A percentile compares a stretch with the other conserved stretches of the same genome.
Evolutionary conservation across 2,797 vertebrate genomes (phyloP).

Genomic region (Sphaeramia orbicularis): DNA sequence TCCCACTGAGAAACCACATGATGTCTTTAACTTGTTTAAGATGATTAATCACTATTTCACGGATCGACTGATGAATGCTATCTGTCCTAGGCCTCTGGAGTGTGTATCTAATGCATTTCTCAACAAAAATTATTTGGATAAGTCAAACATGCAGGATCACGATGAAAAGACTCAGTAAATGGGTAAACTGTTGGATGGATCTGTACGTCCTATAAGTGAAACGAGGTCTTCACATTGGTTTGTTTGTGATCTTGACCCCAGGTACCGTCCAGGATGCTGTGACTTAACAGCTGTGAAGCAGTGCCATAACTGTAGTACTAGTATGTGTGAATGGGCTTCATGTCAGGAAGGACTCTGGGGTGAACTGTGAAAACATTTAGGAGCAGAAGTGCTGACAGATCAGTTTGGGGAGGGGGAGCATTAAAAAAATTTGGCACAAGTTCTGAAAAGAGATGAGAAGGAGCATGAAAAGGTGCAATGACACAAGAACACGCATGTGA

Average conservation of each 20-base stretch:
- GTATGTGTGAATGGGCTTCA: constrained; percentile 63
- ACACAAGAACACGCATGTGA: constrained; percentile 36
- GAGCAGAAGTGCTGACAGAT: constrained; percentile 64
- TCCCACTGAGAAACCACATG: too few relatives aligned
- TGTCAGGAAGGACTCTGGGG: constrained; percentile 54
- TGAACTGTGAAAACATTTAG: constrained; percentile 61
- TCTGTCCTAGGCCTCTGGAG: background rate
- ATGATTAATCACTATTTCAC: background rate
- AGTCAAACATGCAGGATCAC: background rate
- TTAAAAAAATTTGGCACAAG: constrained; percentile 6
- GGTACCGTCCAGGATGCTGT: constrained; percentile 10
- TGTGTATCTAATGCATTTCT: background rate
- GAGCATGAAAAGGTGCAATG: constrained; percentile 21
- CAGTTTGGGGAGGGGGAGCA: constrained; percentile 40
- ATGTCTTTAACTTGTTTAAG: too few relatives aligned
- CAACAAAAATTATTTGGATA: background rate
- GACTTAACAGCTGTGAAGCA: background rate
- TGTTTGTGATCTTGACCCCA: constrained; percentile 12
- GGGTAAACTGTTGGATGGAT: background rate
- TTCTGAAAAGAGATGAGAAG: constrained; percentile 10
- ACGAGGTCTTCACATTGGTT: background rate
- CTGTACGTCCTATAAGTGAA: background rate
- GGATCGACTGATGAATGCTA: background rate
- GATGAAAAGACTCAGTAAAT: background rate
- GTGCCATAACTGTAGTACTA: background rate